Percentiles rank a stretch among this genome's conserved stretches.
These are phyloP conservation scores for Melitaea cinxia DNA, from an alignment of 1,140 invertebrate species.

Conservation along the genomic window DNA sequence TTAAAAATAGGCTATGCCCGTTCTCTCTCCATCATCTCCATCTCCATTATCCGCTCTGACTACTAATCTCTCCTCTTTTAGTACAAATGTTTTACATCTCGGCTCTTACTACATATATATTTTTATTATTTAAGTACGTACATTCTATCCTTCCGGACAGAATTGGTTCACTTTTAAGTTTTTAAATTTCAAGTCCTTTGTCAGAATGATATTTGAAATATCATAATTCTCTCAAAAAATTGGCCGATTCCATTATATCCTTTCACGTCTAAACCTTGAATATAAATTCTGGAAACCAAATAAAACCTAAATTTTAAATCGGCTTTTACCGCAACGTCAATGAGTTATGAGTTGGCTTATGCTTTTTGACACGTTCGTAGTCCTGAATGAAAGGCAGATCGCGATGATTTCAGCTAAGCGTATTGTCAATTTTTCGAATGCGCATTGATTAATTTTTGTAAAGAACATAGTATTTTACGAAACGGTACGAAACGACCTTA, in stretches of 20 bases:
- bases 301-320: constrained; percentile 19
- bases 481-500: too few species aligned
- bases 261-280: neutral
- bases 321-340: constrained; percentile 21
- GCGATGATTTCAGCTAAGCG: neutral
- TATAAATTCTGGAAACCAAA: constrained; percentile 14
- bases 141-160: too few species aligned
- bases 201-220: too few species aligned
- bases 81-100: too few species aligned
- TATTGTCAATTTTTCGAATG: neutral
- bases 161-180: neutral
- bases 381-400: constrained; percentile 8
- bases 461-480: too few species aligned
- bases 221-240: neutral
- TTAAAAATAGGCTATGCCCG: too few species aligned
- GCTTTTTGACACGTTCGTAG: constrained; percentile 11
- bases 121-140: neutral
- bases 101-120: too few species aligned
- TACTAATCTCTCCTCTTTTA: too few species aligned
- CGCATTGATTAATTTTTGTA: too few species aligned
- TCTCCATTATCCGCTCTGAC: too few species aligned
- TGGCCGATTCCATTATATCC: constrained; percentile 4
- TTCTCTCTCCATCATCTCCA: too few species aligned
- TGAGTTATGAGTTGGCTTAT: constrained; percentile 13
- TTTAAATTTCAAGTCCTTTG: too few species aligned